A percentile compares a stretch with the other conserved stretches of the same genome.
phyloP scores from a whole-genome alignment of 2,888 invertebrate genomes.

The Dinocampus coccinellae region DNA sequence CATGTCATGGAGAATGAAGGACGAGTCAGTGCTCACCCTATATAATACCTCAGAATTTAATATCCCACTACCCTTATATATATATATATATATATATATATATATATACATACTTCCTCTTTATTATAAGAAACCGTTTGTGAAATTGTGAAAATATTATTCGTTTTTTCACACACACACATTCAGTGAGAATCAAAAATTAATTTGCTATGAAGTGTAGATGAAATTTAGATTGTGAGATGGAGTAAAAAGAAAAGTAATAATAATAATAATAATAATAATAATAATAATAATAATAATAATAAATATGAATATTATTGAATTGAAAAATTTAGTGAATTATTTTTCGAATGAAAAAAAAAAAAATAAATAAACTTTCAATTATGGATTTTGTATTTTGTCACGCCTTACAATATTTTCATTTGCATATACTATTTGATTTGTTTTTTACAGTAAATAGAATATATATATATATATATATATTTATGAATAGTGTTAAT shows the following conservation, averaged over 20 bases:
- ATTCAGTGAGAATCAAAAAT: too few species aligned
- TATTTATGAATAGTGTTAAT: conserved; percentile 13
- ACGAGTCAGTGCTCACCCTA: background rate
- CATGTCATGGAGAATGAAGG: conserved; percentile 2
- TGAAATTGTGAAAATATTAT: conserved; percentile 3
- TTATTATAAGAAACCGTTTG: background rate
- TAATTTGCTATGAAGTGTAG: too few species aligned
- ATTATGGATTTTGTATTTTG: conserved; percentile 17
- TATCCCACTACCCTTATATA: background rate
- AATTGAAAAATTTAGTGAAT: too few species aligned
- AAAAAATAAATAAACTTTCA: background rate
- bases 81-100: too few species aligned
- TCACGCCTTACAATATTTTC: conserved; percentile 27
- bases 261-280: too few species aligned
- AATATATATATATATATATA: background rate
- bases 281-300: too few species aligned
- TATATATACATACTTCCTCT: background rate
- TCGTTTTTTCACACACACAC: background rate
- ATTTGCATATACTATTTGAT: conserved; percentile 17
- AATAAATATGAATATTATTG: too few species aligned
- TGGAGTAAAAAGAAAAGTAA: too few species aligned
- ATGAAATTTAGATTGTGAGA: too few species aligned
- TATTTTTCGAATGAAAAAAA: background rate
- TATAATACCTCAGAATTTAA: background rate
- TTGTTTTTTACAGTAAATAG: background rate